phyloP scores from a whole-genome alignment of 2,888 invertebrate genomes.

The Euplagia quadripunctaria region DNA sequence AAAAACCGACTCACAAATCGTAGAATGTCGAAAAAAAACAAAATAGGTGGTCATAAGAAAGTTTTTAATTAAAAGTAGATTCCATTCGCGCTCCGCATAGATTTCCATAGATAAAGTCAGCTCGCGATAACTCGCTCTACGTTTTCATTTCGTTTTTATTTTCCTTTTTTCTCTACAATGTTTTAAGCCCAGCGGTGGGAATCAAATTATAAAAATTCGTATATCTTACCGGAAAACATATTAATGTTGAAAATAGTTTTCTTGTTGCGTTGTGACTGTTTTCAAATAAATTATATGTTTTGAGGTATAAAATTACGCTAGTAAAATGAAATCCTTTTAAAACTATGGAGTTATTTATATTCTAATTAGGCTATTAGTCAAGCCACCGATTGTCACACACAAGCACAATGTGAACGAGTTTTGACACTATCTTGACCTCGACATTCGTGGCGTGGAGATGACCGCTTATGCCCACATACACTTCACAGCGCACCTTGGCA shows the following conservation, averaged over 20 bases:
- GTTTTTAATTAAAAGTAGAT: constrained; percentile 55
- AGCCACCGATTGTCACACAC: neutral
- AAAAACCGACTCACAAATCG: constrained; percentile 4
- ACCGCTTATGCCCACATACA: neutral
- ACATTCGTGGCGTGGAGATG: neutral
- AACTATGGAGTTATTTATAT: no score
- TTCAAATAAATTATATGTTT: no score
- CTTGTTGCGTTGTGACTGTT: no score
- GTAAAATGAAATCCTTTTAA: no score
- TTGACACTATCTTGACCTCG: neutral
- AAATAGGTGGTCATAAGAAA: constrained; percentile 42
- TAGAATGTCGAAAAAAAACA: constrained; percentile 8
- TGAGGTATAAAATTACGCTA: no score
- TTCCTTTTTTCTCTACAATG: constrained; percentile 11
- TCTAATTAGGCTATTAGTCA: neutral
- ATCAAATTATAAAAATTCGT: neutral
- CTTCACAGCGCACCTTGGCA: neutral
- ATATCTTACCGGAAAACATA: neutral
- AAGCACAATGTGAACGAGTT: neutral
- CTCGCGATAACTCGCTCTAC: constrained; percentile 39
- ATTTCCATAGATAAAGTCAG: constrained; percentile 55
- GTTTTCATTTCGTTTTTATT: constrained; percentile 34
- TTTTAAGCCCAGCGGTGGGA: neutral
- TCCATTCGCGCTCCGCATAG: constrained; percentile 48
- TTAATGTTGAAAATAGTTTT: no score